Evolutionary conservation across 2,113 vertebrate genomes (phyloP), one percentile per base, ranked within the genome.

Genomic region (Quiscalus mexicanus): DNA sequence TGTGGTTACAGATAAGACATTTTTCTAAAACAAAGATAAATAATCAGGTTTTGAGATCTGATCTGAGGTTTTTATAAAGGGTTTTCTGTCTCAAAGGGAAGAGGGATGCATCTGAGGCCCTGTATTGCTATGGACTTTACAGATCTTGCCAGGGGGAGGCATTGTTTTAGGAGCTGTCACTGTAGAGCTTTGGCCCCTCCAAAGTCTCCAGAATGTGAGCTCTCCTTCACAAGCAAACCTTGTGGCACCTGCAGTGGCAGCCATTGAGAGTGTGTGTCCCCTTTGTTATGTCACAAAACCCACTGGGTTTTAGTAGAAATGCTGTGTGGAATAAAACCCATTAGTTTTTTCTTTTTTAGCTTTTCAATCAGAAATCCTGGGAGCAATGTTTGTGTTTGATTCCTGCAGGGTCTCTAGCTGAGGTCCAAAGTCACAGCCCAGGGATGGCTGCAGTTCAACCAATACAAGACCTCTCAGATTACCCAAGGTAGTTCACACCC

Each of bases 311-410:
- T 59, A 60, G 33, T 9, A 58, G 81, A 85, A 93, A 59, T 58
- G 49, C n/a, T 58, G 14, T 23, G 23, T n/a, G 65, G 55, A 53
- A 25, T 59, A 56, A 69, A 96, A 62, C 49, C 88, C 47, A 55
- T 81, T 68, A 31, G 25, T 93, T 92, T 80, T 50, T 83, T 84
- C 30, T 35, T 78, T 87, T 80, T 53, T 55, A 80, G 28, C 30
- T 80, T 91, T 95, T 86, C 63, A 52, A 73, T 84, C 60, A 68
- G 53, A 83, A 97, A 62, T 53, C 62, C 39, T 37, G 41, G 52
- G 59, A 83, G 21, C 4, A 4, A 2, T 30, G 50, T 11, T 64
- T 44, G 41, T 5, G 17, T 93, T 65, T 35, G 30, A 19, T 69
- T 60, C 45, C 62, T 62, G 44, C 31, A 39, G 60, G 35, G 27